phyloP scores from a whole-genome alignment of 2,797 vertebrate genomes.

The Anguilla anguilla region DNA sequence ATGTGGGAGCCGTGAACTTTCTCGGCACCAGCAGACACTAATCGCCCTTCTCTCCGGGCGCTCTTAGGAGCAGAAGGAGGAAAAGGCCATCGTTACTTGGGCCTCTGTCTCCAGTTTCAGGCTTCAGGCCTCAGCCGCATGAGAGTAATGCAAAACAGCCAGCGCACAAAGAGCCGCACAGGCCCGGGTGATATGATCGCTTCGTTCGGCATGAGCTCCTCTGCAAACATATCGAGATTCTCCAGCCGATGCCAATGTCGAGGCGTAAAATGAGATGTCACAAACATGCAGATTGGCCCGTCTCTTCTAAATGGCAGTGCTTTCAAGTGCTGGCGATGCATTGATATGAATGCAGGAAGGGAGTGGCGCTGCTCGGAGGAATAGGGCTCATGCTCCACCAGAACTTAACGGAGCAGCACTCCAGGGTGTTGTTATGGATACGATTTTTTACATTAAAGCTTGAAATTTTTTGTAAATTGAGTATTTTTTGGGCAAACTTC shows the following conservation, averaged over 20 bases:
- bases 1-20: constrained; percentile 54
- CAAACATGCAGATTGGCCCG: constrained; percentile 52
- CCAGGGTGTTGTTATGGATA: constrained; percentile 2
- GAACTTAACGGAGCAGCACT: constrained; percentile 19
- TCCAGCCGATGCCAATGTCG: constrained; percentile 50
- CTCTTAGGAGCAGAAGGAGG: constrained; percentile 45
- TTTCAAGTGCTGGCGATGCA: constrained; percentile 19
- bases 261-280: constrained; percentile 61
- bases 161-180: constrained; percentile 47
- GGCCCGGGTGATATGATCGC: constrained; percentile 56
- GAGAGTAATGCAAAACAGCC: constrained; percentile 52
- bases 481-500: background rate
- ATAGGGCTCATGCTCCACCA: constrained; percentile 2
- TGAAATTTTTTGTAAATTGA: background rate
- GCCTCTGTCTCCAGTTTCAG: constrained; percentile 54
- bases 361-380: background rate
- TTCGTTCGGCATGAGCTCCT: constrained; percentile 55
- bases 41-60: constrained; percentile 47
- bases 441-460: background rate
- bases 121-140: constrained; percentile 51
- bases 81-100: constrained; percentile 51
- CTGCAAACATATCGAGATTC: constrained; percentile 50
- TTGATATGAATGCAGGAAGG: constrained; percentile 44
- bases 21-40: constrained; percentile 54
- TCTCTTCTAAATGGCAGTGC: constrained; percentile 42